Conservation (phyloP, 2,113 vertebrate genomes). For the Ginglymostoma cirratum region DNA sequence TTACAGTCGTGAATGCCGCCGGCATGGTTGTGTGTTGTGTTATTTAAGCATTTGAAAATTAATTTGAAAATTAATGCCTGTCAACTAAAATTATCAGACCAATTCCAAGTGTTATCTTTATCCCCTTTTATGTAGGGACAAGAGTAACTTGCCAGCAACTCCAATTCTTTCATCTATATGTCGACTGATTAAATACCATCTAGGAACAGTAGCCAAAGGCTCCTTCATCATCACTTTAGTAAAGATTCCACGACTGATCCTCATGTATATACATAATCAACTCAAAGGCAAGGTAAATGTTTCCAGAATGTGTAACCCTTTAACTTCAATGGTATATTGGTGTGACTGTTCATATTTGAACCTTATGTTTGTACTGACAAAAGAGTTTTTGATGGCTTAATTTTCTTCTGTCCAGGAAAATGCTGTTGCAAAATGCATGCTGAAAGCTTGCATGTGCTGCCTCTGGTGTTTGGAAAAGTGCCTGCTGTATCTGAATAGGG, state of each 20-base stretch:
- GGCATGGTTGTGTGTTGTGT: not conserved
- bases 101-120: not conserved
- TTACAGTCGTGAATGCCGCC: not conserved
- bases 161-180: constrained; percentile 88
- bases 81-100: not conserved
- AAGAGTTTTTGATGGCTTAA: constrained; percentile 38
- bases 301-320: not conserved
- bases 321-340: not conserved
- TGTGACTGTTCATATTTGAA: not conserved
- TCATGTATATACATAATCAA: constrained; percentile 93
- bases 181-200: constrained; percentile 83
- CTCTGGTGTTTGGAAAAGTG: constrained; percentile 99
- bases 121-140: constrained; percentile 66
- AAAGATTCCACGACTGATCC: constrained; percentile 88
- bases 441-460: constrained; percentile 95
- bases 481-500: constrained; percentile 98
- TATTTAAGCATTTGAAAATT: not conserved
- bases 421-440: constrained; percentile 82
- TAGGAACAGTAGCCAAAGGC: constrained; percentile 93
- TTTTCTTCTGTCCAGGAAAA: constrained; percentile 69
- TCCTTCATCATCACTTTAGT: constrained; percentile 97
- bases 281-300: constrained; percentile 85
- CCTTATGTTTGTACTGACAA: not conserved
- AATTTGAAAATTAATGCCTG: not conserved
- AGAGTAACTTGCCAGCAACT: constrained; percentile 80